A percentile compares a stretch with the other conserved stretches of the same genome.
phyloP scores from a whole-genome alignment of 2,113 vertebrate genomes.

The Heterotilapia buettikoferi region DNA sequence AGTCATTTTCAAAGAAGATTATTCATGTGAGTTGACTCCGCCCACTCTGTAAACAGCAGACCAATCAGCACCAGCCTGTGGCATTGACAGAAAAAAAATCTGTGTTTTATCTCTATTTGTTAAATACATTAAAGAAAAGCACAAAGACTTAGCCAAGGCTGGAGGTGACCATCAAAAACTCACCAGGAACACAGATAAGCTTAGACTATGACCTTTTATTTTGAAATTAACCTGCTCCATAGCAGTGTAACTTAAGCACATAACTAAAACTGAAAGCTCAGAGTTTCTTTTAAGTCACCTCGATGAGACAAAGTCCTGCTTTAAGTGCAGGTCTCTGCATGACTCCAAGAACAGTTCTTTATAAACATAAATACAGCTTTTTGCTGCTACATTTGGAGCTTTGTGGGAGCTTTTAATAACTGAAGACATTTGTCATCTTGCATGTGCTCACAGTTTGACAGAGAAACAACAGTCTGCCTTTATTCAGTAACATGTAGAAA shows the following conservation, averaged over 20 bases:
- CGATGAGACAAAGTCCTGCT: neutral
- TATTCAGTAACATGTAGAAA: no score
- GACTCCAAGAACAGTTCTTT: neutral
- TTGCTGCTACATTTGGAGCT: no score
- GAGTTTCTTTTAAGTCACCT: rapidly evolving
- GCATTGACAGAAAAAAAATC: rapidly evolving
- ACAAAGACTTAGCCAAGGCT: rapidly evolving
- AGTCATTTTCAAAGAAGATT: neutral
- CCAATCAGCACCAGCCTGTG: rapidly evolving
- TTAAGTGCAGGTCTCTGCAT: rapidly evolving
- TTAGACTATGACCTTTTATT: neutral
- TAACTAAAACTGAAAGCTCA: neutral
- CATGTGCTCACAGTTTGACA: no score
- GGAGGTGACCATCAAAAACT: rapidly evolving
- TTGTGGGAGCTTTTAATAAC: no score
- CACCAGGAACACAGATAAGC: rapidly evolving
- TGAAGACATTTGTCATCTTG: no score
- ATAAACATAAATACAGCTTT: no score
- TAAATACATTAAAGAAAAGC: rapidly evolving
- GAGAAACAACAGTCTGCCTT: no score
- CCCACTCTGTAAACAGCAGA: neutral
- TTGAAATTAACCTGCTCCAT: neutral
- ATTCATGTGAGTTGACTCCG: rapidly evolving
- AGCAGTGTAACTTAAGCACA: neutral
- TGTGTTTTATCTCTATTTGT: rapidly evolving